Base-by-base conservation (phyloP, 2,888 invertebrate species). In the Hydriomena furcata region DNA sequence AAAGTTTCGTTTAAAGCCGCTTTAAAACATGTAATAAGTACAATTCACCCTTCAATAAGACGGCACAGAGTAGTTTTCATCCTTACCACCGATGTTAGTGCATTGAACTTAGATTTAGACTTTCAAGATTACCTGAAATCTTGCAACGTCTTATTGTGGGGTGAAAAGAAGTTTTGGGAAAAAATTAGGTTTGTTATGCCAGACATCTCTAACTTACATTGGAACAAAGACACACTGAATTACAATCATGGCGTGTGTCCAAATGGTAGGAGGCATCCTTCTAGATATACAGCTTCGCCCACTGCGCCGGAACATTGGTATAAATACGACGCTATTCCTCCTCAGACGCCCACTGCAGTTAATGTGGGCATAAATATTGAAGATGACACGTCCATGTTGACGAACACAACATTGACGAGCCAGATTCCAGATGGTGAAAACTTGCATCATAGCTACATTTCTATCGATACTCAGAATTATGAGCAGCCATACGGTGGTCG, bases 111-210 rank as follows among this genome's bases (percentile, higher is more conserved):
- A 76, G 96, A 95, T 76, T 91, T 94, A 40, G 95, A 96, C 68
- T 91, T 97, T 38, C 94, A 95, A 76, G 92, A 92, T 44, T 91
- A 95, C 57, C 87, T 95, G 52, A 93, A 94, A 71, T 93, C 94
- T 69, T 93, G 95, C 87, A 92, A 93, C 25, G 94, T 94, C 40
- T 91, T 94, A 60, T 92, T 94, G 60, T 95, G 95, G 94, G 95
- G 95, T 58, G 96, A 97, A 82, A 94, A 94, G 68, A 92, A 95
- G 68, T 97, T 97, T 87, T 97, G 97, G 97, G 95, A 96, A 68
- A 96, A 97, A 84, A 91, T 97, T 58, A 92, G 95, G 58, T 93
- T 92, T 84, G 94, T 95, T 44, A 94, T 97, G 93, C 96, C 96
- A 52, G 97, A 97, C 63, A 89, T 91, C 62, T 87, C 92, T 43